Conservation (phyloP, 2,797 vertebrate genomes). For the Tinamus major region DNA sequence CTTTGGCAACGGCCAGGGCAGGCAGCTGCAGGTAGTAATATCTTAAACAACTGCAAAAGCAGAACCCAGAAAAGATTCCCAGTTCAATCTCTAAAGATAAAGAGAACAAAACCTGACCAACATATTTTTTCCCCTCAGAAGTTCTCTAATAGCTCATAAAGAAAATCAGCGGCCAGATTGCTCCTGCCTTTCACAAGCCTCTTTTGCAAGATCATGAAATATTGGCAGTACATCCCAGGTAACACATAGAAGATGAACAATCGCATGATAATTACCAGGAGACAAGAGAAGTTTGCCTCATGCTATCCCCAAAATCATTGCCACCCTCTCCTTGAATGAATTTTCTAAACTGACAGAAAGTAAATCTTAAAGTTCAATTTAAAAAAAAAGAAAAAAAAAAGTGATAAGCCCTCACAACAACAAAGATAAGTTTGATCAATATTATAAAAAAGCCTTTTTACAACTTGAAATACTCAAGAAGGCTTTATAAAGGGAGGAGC, state of each 20-base stretch:
- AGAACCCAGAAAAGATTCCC: not conserved
- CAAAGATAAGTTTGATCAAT: not conserved
- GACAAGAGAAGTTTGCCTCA: constrained; percentile 8
- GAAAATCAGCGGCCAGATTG: not conserved
- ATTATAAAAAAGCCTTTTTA: not conserved
- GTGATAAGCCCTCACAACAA: not conserved
- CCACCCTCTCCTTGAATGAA: not conserved
- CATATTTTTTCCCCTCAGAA: not conserved
- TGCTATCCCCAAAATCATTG: constrained; percentile 16
- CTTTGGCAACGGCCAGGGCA: not conserved
- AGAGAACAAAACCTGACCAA: not conserved
- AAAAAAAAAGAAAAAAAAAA: constrained; percentile 31
- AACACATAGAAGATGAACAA: not conserved
- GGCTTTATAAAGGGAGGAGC: not conserved
- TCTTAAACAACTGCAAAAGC: not conserved
- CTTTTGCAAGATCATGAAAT: not conserved
- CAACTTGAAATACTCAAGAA: not conserved
- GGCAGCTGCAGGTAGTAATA: not conserved
- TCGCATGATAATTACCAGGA: not conserved
- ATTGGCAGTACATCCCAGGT: not conserved
- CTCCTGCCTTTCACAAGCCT: not conserved
- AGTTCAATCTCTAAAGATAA: not conserved
- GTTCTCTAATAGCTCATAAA: not conserved
- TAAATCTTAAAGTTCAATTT: not conserved
- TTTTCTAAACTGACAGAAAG: constrained; percentile 31